These are phyloP conservation scores for Phylloscopus trochiloides DNA, from an alignment of 2,113 vertebrate genomes.

Conservation along the genomic window DNA sequence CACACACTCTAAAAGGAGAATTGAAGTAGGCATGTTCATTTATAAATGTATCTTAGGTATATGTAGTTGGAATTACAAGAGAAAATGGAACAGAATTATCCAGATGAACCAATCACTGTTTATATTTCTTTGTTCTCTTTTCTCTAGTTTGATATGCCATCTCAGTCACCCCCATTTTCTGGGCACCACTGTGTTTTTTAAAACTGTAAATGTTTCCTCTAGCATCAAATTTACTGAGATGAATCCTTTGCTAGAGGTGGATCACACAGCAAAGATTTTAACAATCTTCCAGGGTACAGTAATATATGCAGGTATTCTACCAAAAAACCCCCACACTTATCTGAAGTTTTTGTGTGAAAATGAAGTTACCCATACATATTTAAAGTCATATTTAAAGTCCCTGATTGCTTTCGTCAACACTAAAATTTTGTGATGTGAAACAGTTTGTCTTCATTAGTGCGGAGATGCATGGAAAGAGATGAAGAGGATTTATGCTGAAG, in stretches of 20 bases:
- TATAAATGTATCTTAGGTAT: background rate
- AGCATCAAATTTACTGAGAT: background rate
- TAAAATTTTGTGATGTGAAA: background rate
- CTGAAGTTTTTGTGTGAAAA: background rate
- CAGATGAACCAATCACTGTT: background rate
- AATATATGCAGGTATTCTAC: background rate
- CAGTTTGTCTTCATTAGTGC: background rate
- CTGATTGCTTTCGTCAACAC: background rate
- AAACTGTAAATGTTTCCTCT: background rate
- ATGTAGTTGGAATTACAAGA: background rate
- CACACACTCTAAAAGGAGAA: conserved; percentile 22
- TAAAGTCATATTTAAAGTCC: background rate
- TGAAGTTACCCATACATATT: background rate
- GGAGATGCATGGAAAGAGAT: background rate
- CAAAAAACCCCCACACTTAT: background rate
- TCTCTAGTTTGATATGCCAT: background rate
- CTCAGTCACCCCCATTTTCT: background rate
- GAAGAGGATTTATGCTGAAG: background rate
- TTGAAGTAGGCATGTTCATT: background rate
- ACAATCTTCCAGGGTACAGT: background rate
- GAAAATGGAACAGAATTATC: background rate
- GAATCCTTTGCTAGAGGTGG: background rate
- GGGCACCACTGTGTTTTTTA: background rate
- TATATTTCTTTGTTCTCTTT: background rate
- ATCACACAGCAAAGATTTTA: background rate